These are phyloP conservation scores for Spicauda simplicius DNA, from an alignment of 2,888 invertebrate species.

Conservation along the genomic window DNA sequence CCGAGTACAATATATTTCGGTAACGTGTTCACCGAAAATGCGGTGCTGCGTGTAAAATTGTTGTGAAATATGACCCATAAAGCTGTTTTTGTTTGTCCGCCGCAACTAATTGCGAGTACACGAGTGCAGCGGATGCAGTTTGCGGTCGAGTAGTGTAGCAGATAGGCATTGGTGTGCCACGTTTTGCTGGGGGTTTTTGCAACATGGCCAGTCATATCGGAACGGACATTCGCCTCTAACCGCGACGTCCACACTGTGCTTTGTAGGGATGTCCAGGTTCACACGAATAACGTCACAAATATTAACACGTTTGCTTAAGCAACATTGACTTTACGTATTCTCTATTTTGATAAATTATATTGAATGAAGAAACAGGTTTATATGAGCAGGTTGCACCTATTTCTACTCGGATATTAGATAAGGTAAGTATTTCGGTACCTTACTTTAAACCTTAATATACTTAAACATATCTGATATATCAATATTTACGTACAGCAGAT, in stretches of 20 bases:
- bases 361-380: no score
- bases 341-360: no score
- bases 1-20: slow-evolving; percentile 33
- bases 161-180: slow-evolving; percentile 47
- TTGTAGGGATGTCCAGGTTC: slow-evolving; percentile 19
- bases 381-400: no score
- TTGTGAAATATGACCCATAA: slow-evolving; percentile 37
- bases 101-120: slow-evolving; percentile 50
- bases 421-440: no score
- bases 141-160: slow-evolving; percentile 67
- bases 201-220: slow-evolving; percentile 42
- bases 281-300: background rate
- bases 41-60: slow-evolving; percentile 28
- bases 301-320: no score
- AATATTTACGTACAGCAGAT: no score
- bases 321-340: no score
- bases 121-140: slow-evolving; percentile 59
- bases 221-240: slow-evolving; percentile 41
- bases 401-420: no score
- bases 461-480: no score
- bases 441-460: no score
- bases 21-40: slow-evolving; percentile 35
- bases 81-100: slow-evolving; percentile 44
- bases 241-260: slow-evolving; percentile 37
- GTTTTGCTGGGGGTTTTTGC: slow-evolving; percentile 73